Percentiles rank a stretch among this genome's conserved stretches.
Conservation (phyloP, 2,888 invertebrate species). For the Petrolisthes cinctipes region DNA sequence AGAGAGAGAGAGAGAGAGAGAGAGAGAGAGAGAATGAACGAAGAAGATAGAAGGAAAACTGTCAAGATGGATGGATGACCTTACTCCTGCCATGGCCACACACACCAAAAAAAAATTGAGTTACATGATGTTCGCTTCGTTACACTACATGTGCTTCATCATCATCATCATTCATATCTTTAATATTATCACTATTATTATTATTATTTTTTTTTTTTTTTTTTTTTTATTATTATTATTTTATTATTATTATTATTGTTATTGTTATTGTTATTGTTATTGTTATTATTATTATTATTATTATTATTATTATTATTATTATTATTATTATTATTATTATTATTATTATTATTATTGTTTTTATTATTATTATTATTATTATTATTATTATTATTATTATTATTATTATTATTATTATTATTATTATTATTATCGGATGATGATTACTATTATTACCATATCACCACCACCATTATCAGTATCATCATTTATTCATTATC, state of each 20-base stretch:
- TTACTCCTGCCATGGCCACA: not conserved
- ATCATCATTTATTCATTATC: too few species aligned
- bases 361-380: not conserved
- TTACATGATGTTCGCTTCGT: too few species aligned
- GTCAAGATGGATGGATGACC: not conserved
- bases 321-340: too few species aligned
- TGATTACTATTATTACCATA: not conserved
- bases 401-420: slow-evolving; percentile 10
- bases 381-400: not conserved
- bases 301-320: too few species aligned
- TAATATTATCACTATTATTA: too few species aligned
- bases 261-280: not conserved
- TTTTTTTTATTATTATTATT: too few species aligned
- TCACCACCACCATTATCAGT: too few species aligned
- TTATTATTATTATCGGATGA: not conserved
- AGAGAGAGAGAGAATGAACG: slow-evolving; percentile 8
- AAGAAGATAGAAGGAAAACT: not conserved
- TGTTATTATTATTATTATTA: too few species aligned
- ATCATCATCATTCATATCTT: too few species aligned
- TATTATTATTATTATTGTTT: not conserved
- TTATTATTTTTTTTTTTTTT: not conserved
- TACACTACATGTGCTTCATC: too few species aligned
- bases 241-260: not conserved
- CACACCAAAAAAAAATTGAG: too few species aligned
- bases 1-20: slow-evolving; percentile 22